Evolutionary conservation across 2,888 invertebrate genomes (phyloP).

Genomic region (Brachylomia viminalis): DNA sequence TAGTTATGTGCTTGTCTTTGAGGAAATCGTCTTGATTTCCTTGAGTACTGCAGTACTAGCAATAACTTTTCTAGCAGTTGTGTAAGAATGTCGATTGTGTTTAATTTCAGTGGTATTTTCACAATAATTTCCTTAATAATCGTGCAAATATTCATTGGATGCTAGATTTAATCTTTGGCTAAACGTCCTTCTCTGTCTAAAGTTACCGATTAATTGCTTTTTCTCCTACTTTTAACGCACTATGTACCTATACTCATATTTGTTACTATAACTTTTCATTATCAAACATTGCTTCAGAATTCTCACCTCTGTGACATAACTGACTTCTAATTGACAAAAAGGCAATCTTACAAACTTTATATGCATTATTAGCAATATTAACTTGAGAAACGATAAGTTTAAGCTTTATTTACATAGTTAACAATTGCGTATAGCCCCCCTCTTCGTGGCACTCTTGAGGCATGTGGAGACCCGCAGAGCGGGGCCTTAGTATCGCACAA

Average conservation of each 20-base stretch:
- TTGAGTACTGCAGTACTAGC: constrained; percentile 40
- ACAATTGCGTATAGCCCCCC: constrained; percentile 87
- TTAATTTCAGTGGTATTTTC: constrained; percentile 3
- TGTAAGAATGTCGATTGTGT: constrained; percentile 33
- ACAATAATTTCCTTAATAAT: background rate
- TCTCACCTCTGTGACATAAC: constrained; percentile 37
- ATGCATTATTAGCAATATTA: constrained; percentile 75
- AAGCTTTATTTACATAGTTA: constrained; percentile 87
- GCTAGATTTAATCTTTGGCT: background rate
- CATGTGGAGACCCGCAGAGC: constrained; percentile 74
- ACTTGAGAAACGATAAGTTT: constrained; percentile 80
- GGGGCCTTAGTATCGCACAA: constrained; percentile 82
- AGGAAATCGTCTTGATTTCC: constrained; percentile 66
- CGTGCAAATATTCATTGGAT: background rate
- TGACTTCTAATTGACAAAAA: constrained; percentile 46
- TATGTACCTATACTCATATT: background rate
- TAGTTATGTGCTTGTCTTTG: constrained; percentile 60
- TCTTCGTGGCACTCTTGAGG: constrained; percentile 75
- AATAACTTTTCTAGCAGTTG: constrained; percentile 13
- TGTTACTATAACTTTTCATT: constrained; percentile 6
- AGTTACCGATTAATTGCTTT: background rate
- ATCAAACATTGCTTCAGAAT: constrained; percentile 27
- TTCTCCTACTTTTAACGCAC: background rate
- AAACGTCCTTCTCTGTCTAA: background rate
- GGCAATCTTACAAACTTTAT: constrained; percentile 53